Percentiles rank a stretch among this genome's conserved stretches.
These are phyloP conservation scores for Agrilus biguttatus DNA, from an alignment of 2,888 invertebrate genomes.

Conservation along the genomic window DNA sequence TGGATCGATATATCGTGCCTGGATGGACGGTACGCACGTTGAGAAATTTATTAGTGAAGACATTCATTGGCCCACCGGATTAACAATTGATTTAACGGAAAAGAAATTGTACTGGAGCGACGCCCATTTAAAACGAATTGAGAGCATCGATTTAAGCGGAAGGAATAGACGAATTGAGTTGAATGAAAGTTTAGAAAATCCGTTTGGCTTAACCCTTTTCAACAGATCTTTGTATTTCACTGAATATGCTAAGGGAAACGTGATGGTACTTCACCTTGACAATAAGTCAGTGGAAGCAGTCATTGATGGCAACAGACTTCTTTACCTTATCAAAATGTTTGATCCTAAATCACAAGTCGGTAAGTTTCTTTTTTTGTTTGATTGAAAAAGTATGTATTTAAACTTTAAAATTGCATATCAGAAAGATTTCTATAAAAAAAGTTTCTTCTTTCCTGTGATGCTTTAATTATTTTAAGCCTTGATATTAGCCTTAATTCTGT, in stretches of 20 bases:
- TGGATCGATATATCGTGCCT: constrained; percentile 52
- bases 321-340: constrained; percentile 54
- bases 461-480: not conserved
- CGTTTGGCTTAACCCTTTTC: constrained; percentile 48
- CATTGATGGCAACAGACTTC: constrained; percentile 45
- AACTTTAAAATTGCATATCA: too few relatives aligned
- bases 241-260: constrained; percentile 49
- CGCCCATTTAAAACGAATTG: constrained; percentile 50
- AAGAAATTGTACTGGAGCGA: constrained; percentile 59
- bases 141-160: constrained; percentile 45
- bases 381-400: too few relatives aligned
- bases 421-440: constrained; percentile 1
- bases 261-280: constrained; percentile 35
- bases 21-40: constrained; percentile 59
- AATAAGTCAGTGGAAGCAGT: constrained; percentile 33
- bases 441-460: not conserved
- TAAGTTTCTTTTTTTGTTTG: constrained; percentile 10
- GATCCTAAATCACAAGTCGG: constrained; percentile 42
- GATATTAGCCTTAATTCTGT: constrained; percentile 3
- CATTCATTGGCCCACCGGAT: constrained; percentile 62
- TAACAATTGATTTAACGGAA: constrained; percentile 46
- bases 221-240: constrained; percentile 54
- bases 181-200: constrained; percentile 36
- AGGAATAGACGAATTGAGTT: constrained; percentile 37
- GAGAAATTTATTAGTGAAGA: constrained; percentile 36